phyloP scores from a whole-genome alignment of 2,888 invertebrate species.

The Lordiphosa fenestrarum region DNA sequence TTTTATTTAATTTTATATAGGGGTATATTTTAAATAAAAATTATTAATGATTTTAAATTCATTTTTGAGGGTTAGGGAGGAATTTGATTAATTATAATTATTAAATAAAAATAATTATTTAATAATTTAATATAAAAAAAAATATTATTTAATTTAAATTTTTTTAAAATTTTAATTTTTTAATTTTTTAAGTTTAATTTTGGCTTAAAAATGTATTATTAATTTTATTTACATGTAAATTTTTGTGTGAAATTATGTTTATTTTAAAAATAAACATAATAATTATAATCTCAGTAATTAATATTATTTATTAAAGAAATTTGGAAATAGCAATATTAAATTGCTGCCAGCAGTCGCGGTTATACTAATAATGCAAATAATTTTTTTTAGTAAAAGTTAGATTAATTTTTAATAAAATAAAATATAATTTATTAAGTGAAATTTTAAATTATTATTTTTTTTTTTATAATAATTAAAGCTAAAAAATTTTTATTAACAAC shows the following conservation, averaged over 20 bases:
- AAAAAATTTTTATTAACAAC: slow-evolving; percentile 82
- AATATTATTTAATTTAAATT: slow-evolving; percentile 12
- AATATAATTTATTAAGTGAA: slow-evolving; percentile 81
- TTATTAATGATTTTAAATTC: no score
- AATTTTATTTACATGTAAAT: slow-evolving; percentile 83
- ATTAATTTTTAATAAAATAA: slow-evolving; percentile 79
- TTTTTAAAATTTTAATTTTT: slow-evolving; percentile 9
- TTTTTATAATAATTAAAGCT: no score
- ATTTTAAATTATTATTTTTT: slow-evolving; percentile 75
- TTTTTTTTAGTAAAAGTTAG: no score
- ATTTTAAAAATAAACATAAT: slow-evolving; percentile 80
- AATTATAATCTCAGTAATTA: slow-evolving; percentile 80
- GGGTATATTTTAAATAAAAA: no score
- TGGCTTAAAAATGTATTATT: slow-evolving; percentile 81
- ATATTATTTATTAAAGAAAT: slow-evolving; percentile 83
- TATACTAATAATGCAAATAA: slow-evolving; percentile 84
- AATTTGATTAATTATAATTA: no score
- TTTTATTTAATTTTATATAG: no score
- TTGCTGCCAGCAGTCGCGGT: slow-evolving; percentile 86
- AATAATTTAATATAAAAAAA: slow-evolving; percentile 4
- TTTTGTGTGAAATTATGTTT: slow-evolving; percentile 80
- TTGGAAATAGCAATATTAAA: slow-evolving; percentile 83
- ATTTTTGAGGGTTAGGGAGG: no score
- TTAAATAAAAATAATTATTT: no score
- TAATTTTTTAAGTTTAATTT: slow-evolving; percentile 81